Evolutionary conservation across 2,797 vertebrate genomes (phyloP), one percentile per base, ranked within the genome.

Genomic region (Thunnus albacares): DNA sequence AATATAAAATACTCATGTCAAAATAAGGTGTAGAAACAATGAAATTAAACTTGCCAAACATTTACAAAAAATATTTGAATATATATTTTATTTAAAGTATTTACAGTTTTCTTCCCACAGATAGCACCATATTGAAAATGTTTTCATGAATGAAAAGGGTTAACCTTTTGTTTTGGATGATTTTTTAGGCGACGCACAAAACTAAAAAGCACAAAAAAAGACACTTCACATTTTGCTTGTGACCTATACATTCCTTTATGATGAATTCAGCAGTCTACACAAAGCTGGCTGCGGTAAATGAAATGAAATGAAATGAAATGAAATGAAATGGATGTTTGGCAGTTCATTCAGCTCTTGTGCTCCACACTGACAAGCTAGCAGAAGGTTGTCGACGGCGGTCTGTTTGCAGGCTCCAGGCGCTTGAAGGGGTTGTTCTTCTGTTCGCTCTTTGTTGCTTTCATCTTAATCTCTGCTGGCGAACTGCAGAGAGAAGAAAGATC

Each of bases 51-150:
- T 80, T 83, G n/a, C 72, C 85, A 92, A 89, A 89, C 81, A 84
- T 82, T 86, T 87, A 65, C 83, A 84, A 77, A 73, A 78, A 77
- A 80, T 86, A 82, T 35, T 89, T 82, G 79, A 93, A 94, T 89
- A 95, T 86, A 90, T 89, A 66, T 88, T 92, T 96, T 96, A 96
- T 96, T 96, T 92, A 92, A 95, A 94, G 90, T 96, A 96, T 96
- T 95, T 96, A 96, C 95, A 96, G 87, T 64, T 75, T 28, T 82
- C 65, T 83, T 86, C 62, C 82, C 77, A 87, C 83, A 87, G 64
- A 67, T 79, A 90, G 94, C 93, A 93, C 93, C 95, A 95, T 91
- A 86, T 82, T 82, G 81, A 85, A 88, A 80, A 87, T 76, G 59
- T 79, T 81, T 65, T 59, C 47, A 89, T 87, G 85, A 53, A 89